These are phyloP conservation scores for roundworm (Caenorhabditis elegans) DNA, from an alignment of 1,140 invertebrate species.

Conservation along the genomic window DNA sequence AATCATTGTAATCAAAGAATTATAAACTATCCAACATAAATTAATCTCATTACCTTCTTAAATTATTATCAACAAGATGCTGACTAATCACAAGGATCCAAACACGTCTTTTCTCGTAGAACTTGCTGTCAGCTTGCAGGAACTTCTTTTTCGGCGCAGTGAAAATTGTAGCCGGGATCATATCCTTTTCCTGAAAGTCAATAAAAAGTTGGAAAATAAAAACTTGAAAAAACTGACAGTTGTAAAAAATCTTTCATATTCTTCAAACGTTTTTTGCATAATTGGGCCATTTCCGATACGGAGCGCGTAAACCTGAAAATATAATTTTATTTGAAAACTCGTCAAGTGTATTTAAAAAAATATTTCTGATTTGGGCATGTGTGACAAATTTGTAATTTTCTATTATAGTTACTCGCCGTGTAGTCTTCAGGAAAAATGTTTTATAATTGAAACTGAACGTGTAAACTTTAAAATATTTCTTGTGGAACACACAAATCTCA, in stretches of 20 bases:
- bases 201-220: background rate
- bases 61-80: constrained; percentile 51
- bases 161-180: constrained; percentile 49
- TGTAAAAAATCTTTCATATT: constrained; percentile 34
- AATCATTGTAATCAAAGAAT: constrained; percentile 39
- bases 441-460: too few species aligned
- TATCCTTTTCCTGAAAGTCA: background rate
- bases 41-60: constrained; percentile 50
- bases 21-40: background rate
- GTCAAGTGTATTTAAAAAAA: too few species aligned
- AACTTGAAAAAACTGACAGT: background rate
- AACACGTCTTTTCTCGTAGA: constrained; percentile 54
- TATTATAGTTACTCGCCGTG: too few species aligned
- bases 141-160: constrained; percentile 57
- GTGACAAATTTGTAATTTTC: too few species aligned
- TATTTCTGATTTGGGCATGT: too few species aligned
- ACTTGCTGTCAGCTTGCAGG: constrained; percentile 48
- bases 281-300: constrained; percentile 17
- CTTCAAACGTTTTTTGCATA: constrained; percentile 27
- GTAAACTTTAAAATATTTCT: too few species aligned
- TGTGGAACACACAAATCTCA: too few species aligned
- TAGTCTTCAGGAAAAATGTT: too few species aligned
- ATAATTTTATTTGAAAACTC: background rate
- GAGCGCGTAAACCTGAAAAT: constrained; percentile 26
- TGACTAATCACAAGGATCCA: constrained; percentile 51